Base-by-base conservation (phyloP, 2,797 vertebrate species). In the Chaetophractus vellerosus region DNA sequence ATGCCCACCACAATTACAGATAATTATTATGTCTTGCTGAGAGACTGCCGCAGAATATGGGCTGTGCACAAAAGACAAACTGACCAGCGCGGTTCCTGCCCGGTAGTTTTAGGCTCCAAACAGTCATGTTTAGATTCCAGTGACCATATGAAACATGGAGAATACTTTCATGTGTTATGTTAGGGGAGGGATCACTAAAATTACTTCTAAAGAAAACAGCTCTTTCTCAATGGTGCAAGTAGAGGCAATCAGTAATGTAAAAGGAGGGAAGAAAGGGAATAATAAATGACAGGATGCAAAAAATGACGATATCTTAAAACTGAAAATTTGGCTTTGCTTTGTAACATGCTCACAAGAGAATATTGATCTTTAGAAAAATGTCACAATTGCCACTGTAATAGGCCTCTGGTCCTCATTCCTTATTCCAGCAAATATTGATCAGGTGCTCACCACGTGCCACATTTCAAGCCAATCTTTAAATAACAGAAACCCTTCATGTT, bases 1-100 rank as follows among this genome's bases (percentile, higher is more conserved):
- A 5, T 72, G 86, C 61, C 90, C 83, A 79, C 82, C 61, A 33
- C 79, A 90, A 21, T 90, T 82, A 82, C 0, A 48, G 87, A 15
- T 79, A 93, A 93, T 96, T 85, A 94, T 52, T n/a, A 59, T 18
- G 74, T 68, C 96, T 71, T 71, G 78, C 80, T 92, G 95, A 81
- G 92, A 88, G 83, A 72, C 75, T 64, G 31, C 96, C 28, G 36
- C 19, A 81, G 81, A 71, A 57, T 45, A 26, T 1, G 14, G 72
- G 93, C 81, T 41, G 24, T 28, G 41, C 41, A 50, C 79, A 93
- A 74, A 78, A n/a, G 71, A 72, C 66, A 79, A 52, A 75, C 24
- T 1, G 50, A 86, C 79, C 78, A n/a, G 55, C 41, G 23, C 0
- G 2, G 18, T 9, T 68, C 72, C 76, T 2, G 5, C 69, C 41